These are phyloP conservation scores for Rhinatrema bivittatum DNA, from an alignment of 2,797 vertebrate genomes.

Conservation along the genomic window DNA sequence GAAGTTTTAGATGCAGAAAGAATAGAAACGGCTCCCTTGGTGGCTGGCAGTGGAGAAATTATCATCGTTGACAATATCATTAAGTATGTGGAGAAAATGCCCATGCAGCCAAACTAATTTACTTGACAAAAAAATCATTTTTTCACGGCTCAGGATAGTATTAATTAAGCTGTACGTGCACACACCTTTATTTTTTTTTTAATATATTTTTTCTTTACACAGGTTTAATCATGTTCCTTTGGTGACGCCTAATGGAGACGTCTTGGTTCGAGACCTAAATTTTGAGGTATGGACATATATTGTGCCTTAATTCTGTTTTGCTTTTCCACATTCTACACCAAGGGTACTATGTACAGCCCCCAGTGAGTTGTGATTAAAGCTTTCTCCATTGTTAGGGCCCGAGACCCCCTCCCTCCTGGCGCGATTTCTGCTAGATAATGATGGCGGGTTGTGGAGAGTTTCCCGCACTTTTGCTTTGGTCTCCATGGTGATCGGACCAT, in stretches of 20 bases:
- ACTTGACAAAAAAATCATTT: too few relatives aligned
- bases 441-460: too few relatives aligned
- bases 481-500: too few relatives aligned
- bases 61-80: constrained; percentile 84
- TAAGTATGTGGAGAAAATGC: constrained; percentile 67
- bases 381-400: too few relatives aligned
- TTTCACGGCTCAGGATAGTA: neutral
- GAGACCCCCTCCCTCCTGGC: too few relatives aligned
- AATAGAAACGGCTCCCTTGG: constrained; percentile 50
- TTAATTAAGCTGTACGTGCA: neutral
- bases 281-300: constrained; percentile 72
- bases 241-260: constrained; percentile 90
- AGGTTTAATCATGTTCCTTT: constrained; percentile 92
- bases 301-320: too few relatives aligned
- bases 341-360: too few relatives aligned
- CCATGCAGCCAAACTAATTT: too few relatives aligned
- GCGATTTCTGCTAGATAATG: too few relatives aligned
- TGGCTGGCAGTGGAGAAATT: constrained; percentile 82
- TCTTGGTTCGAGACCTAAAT: constrained; percentile 83
- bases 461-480: too few relatives aligned
- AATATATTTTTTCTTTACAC: constrained; percentile 16
- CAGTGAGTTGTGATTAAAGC: too few relatives aligned
- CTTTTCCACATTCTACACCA: too few relatives aligned
- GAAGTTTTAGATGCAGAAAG: constrained; percentile 47
- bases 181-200: neutral